Evolutionary conservation across 2,113 vertebrate species (phyloP), one percentile per base, ranked within the genome.

Genomic region (Colistium nudipinnis): DNA sequence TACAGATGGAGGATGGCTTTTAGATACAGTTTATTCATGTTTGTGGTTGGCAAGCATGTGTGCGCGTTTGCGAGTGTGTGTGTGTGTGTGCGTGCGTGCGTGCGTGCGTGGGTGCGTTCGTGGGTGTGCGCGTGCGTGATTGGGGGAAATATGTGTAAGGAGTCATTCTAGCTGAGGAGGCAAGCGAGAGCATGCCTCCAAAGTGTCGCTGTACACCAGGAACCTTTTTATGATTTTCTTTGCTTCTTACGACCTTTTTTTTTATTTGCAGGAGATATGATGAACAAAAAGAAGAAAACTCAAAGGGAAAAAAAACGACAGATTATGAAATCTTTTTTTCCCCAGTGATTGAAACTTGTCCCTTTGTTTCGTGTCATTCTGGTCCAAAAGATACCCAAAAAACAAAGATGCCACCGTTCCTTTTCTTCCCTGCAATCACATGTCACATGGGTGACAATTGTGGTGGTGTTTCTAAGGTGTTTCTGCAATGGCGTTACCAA

Each of bases 181-280:
- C n/a, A 25, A 36, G 62, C 53, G 71, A 70, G 75, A 45, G 85
- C 67, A 70, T 82, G 72, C 44, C 67, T 85, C 83, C 68, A 28
- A 63, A 70, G 70, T 76, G 77, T 80, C 87, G 89, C 84, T 90
- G 85, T 91, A 85, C 88, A 91, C 89, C 83, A 86, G 89, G 88
- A 89, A 91, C 90, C 89, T 92, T 91, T 82, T 81, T 82, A 79
- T 82, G 48, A 75, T 80, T 83, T 80, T 48, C n/a, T 87, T 88
- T 67, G 48, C 74, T 43, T 72, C 19, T 59, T 70, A 48, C 6
- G 3, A 11, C 77, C 25, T 75, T 80, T 70, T 70, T 53, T 22
- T 38, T 56, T 36, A 61, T 62, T 51, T 56, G 28, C 74, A 76
- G 73, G 62, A 76, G 30, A 51, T 38, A 70, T 24, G 39, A 64